phyloP scores from a whole-genome alignment of 2,797 vertebrate genomes.

The Hypotaenidia philippensis region DNA sequence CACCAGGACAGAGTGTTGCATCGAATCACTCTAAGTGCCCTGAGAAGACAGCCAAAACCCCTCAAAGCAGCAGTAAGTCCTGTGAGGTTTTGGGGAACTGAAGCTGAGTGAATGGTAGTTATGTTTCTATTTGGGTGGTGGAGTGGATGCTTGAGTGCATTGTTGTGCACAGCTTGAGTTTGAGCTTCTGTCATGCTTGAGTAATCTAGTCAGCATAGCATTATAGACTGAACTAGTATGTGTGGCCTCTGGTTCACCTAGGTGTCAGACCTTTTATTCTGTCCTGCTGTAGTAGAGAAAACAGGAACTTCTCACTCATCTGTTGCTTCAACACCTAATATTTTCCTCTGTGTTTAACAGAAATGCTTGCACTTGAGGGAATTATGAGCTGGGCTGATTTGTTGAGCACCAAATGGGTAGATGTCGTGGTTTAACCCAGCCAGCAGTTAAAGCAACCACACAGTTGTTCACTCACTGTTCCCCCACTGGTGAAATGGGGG shows the following conservation, averaged over 20 bases:
- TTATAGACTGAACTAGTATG: neutral
- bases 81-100: neutral
- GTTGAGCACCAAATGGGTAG: neutral
- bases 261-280: neutral
- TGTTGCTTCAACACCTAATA: neutral
- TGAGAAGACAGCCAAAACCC: conserved; percentile 78
- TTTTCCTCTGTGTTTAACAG: neutral
- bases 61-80: conserved; percentile 84
- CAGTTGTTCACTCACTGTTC: no score
- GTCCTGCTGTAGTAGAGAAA: neutral
- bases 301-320: neutral
- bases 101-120: neutral
- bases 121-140: neutral
- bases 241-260: neutral
- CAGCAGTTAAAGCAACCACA: no score
- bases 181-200: neutral
- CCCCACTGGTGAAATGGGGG: no score
- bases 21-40: conserved; percentile 59
- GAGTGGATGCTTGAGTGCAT: neutral
- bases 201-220: neutral
- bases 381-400: neutral
- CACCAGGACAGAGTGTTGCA: conserved; percentile 82
- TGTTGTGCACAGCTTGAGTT: no score
- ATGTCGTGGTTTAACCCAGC: no score
- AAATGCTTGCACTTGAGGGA: neutral